These are phyloP conservation scores for Heliocidaris erythrogramma DNA, from an alignment of 35 echinoderm and acorn worm species.

Conservation along the genomic window DNA sequence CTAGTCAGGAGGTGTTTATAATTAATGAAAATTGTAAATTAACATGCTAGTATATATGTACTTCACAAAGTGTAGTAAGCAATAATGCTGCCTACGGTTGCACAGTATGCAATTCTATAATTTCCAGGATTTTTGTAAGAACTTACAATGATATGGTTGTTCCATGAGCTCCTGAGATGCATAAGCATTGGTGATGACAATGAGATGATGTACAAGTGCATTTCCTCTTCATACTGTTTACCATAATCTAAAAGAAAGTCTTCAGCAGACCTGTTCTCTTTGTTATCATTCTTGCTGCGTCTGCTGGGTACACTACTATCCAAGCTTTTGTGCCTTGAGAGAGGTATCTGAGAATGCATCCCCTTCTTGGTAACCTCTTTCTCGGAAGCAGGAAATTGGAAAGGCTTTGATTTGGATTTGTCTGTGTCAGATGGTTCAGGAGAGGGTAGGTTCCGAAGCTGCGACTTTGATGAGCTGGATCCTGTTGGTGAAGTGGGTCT, in stretches of 20 bases:
- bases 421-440: constrained; percentile 57
- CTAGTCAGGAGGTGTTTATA: no score
- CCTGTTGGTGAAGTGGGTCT: background rate
- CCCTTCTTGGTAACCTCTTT: constrained; percentile 23
- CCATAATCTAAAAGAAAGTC: constrained; percentile 38
- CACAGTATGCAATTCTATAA: background rate
- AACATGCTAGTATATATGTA: no score
- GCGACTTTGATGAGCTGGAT: constrained; percentile 6
- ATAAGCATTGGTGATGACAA: constrained; percentile 88
- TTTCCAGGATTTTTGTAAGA: background rate
- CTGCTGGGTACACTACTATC: background rate
- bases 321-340: constrained; percentile 37
- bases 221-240: constrained; percentile 61
- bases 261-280: background rate
- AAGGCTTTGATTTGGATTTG: constrained; percentile 78
- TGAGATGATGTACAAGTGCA: constrained; percentile 87
- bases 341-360: constrained; percentile 11
- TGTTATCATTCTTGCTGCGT: background rate
- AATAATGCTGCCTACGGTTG: no score
- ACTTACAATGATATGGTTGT: constrained; percentile 95
- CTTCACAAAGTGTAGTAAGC: no score
- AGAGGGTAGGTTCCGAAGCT: constrained; percentile 73
- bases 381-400: constrained; percentile 66
- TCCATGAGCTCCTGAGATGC: constrained; percentile 95
- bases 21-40: no score